Evolutionary conservation across 2,113 vertebrate genomes (phyloP).

Genomic region (Cariama cristata): DNA sequence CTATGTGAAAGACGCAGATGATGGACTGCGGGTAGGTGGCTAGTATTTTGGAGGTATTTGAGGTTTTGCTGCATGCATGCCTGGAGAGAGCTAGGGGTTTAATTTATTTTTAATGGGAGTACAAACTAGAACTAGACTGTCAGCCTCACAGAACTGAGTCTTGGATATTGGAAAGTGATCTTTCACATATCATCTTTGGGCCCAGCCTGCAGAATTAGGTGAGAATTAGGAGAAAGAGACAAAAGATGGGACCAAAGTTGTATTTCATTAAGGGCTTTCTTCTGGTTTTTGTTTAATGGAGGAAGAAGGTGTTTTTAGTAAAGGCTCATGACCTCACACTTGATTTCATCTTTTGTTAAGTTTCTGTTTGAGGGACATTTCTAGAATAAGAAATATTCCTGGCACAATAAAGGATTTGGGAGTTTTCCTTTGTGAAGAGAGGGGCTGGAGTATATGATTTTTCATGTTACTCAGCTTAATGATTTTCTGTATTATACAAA

Average conservation of each 20-base stretch:
- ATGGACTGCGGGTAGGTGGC: slow-evolving; percentile 86
- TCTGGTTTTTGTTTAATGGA: not conserved
- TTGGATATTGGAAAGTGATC: not conserved
- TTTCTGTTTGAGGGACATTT: not conserved
- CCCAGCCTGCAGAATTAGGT: not conserved
- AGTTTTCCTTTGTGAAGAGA: not conserved
- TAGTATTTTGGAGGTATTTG: not conserved
- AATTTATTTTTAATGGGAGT: not conserved
- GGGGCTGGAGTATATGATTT: not conserved
- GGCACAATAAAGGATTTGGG: not conserved
- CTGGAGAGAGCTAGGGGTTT: not conserved
- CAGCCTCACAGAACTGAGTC: not conserved
- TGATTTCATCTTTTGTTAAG: not conserved
- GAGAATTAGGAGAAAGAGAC: not conserved
- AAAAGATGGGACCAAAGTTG: not conserved
- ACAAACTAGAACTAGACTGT: not conserved
- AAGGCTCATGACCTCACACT: not conserved
- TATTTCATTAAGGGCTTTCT: not conserved
- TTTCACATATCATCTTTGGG: accelerated
- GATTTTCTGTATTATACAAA: not conserved
- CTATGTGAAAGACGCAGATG: slow-evolving; percentile 90
- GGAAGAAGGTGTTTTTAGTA: not conserved
- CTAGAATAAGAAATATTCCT: not conserved
- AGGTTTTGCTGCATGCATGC: not conserved
- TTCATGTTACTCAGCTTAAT: not conserved